Evolutionary conservation across 2,888 invertebrate species (phyloP), one percentile per base, ranked within the genome.

Genomic region (Pantelozetes paolii): DNA sequence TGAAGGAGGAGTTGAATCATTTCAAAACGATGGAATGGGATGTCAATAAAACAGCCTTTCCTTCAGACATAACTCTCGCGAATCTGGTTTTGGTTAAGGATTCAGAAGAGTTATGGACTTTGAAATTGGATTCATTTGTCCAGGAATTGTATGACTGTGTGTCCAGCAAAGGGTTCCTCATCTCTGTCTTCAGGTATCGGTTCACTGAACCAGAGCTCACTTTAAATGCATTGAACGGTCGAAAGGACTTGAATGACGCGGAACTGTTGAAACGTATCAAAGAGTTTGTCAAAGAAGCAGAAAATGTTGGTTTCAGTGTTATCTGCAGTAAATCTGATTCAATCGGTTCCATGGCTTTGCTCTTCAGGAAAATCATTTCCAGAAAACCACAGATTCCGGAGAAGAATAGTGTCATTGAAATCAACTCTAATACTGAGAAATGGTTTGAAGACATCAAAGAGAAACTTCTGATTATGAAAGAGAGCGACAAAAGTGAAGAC

Each of bases 391-490:
- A 26, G 13, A 26, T 28, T 20, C 69, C 69, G 9, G 15, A 42
- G 15, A 26, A 69, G 36, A 28, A 13, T 6, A 69, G 45, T 69
- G 23, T 69, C 9, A 69, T 69, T 28, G 91, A 94, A 77, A 94
- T 94, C 82, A 91, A 98, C 83, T 23, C 54, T 2, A 54, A 23
- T 54, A 23, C 23, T 23, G 23, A 9, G 5, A 88, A 88, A 2
- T 84, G 89, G n/a, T 84, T 94, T 50, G 72, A 57, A 50, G 32
- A n/a, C 2, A 23, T 54, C 59, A 26, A 85, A 84, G 97, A 80
- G 95, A 94, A 83, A 98, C 98, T 83, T 91, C 93, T 18, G 89
- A 94, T 20, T 94, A 98, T 88, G 96, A 98, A 84, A 98, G 98
- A 78, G 94, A 85, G 97, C 50, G 84, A 98, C 80, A 97, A 98